Evolutionary conservation across 2,888 invertebrate species (phyloP).

Genomic region (Brenthis ino): DNA sequence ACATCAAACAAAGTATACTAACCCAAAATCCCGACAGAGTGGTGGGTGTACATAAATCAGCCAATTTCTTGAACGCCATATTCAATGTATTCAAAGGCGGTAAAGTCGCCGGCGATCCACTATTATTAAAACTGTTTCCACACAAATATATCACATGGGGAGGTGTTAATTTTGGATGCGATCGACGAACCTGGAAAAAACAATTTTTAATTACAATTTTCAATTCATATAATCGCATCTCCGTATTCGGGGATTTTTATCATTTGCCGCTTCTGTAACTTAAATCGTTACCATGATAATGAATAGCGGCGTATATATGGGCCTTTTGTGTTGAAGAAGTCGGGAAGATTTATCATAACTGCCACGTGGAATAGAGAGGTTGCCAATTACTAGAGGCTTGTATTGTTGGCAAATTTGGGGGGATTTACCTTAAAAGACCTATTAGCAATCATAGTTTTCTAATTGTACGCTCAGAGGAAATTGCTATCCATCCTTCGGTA

Average conservation of each 20-base stretch:
- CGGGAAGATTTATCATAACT: too few species aligned
- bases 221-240: neutral
- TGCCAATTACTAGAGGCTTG: too few species aligned
- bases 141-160: conserved; percentile 72
- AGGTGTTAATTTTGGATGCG: conserved; percentile 72
- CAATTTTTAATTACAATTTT: neutral
- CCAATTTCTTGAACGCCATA: conserved; percentile 84
- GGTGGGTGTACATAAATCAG: conserved; percentile 91
- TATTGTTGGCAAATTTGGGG: too few species aligned
- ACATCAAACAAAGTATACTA: conserved; percentile 37
- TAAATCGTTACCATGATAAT: too few species aligned
- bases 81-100: conserved; percentile 62
- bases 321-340: too few species aligned
- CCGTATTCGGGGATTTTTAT: neutral
- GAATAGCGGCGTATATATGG: too few species aligned
- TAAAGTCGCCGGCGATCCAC: conserved; percentile 47
- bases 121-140: conserved; percentile 57
- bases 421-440: too few species aligned
- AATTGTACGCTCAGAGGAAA: too few species aligned
- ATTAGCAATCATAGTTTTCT: too few species aligned
- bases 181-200: conserved; percentile 64
- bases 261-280: too few species aligned
- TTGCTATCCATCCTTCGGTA: too few species aligned
- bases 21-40: conserved; percentile 84
- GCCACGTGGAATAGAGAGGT: too few species aligned